These are phyloP conservation scores for Cantharis flavilabris DNA, from an alignment of 2,888 invertebrate species.

Conservation along the genomic window DNA sequence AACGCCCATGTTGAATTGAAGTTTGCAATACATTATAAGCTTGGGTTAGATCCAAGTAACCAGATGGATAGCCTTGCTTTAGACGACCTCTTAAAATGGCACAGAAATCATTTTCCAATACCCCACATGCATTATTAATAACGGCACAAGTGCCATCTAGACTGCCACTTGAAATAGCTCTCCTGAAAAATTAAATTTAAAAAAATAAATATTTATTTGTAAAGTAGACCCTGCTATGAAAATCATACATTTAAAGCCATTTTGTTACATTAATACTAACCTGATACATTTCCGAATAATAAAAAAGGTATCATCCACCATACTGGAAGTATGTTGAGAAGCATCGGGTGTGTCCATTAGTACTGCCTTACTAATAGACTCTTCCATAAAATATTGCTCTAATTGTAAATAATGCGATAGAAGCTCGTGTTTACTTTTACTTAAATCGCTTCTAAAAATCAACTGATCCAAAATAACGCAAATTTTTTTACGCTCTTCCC, in stretches of 20 bases:
- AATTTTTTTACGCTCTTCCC: constrained; percentile 56
- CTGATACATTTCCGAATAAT: constrained; percentile 93
- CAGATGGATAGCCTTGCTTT: constrained; percentile 78
- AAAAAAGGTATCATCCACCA: constrained; percentile 98
- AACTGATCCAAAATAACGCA: constrained; percentile 65
- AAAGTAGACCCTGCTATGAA: too few relatives aligned
- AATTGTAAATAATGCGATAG: constrained; percentile 87
- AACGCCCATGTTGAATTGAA: constrained; percentile 77
- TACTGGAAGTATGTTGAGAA: constrained; percentile 81
- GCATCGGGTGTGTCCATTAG: constrained; percentile 75
- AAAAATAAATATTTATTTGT: too few relatives aligned
- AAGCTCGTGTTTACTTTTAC: constrained; percentile 78
- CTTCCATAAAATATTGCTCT: constrained; percentile 94
- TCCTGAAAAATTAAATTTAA: constrained; percentile 60
- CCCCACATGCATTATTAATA: constrained; percentile 88
- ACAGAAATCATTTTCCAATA: constrained; percentile 84
- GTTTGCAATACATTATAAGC: constrained; percentile 83
- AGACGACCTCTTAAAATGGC: constrained; percentile 74
- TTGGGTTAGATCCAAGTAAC: constrained; percentile 77
- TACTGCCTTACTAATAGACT: constrained; percentile 91
- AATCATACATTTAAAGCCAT: too few relatives aligned
- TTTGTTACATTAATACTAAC: constrained; percentile 51
- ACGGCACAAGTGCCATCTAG: constrained; percentile 96
- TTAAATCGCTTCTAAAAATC: constrained; percentile 73
- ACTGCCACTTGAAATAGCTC: constrained; percentile 88